phyloP scores from a whole-genome alignment of 2,888 invertebrate species.

The Matsumyia berberina region DNA sequence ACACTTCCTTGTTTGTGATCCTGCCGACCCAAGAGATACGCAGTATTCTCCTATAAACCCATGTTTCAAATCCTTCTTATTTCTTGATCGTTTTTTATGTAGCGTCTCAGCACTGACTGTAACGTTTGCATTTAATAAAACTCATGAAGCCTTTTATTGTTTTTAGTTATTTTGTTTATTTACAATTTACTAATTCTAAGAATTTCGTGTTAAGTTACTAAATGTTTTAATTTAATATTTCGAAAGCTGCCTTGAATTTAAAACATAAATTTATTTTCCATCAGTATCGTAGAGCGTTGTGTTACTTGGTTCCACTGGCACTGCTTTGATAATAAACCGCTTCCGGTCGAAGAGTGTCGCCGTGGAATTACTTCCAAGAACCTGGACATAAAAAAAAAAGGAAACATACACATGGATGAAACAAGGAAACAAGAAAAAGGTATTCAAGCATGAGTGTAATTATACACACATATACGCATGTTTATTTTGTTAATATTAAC shows the following conservation, averaged over 20 bases:
- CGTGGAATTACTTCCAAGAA: slow-evolving; percentile 44
- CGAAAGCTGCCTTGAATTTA: slow-evolving; percentile 65
- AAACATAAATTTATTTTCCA: slow-evolving; percentile 42
- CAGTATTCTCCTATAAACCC: too few species aligned
- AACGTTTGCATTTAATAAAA: neutral
- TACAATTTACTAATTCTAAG: slow-evolving; percentile 55
- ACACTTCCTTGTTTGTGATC: too few species aligned
- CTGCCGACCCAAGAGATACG: too few species aligned
- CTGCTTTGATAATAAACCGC: slow-evolving; percentile 82
- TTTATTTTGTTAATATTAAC: slow-evolving; percentile 71
- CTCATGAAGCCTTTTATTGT: neutral
- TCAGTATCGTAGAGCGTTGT: slow-evolving; percentile 80
- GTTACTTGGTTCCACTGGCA: slow-evolving; percentile 81
- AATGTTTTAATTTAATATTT: slow-evolving; percentile 52
- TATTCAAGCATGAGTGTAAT: slow-evolving; percentile 51
- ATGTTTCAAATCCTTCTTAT: too few species aligned
- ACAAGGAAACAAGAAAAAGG: slow-evolving; percentile 44
- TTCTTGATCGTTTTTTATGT: too few species aligned
- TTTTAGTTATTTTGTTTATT: slow-evolving; percentile 48
- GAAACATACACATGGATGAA: slow-evolving; percentile 59
- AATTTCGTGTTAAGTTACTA: slow-evolving; percentile 55
- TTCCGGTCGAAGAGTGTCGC: slow-evolving; percentile 79
- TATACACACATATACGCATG: too few species aligned
- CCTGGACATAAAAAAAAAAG: slow-evolving; percentile 51
- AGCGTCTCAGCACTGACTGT: too few species aligned